Evolutionary conservation across 2,888 invertebrate genomes (phyloP).

Genomic region (Drosophila lutescens): DNA sequence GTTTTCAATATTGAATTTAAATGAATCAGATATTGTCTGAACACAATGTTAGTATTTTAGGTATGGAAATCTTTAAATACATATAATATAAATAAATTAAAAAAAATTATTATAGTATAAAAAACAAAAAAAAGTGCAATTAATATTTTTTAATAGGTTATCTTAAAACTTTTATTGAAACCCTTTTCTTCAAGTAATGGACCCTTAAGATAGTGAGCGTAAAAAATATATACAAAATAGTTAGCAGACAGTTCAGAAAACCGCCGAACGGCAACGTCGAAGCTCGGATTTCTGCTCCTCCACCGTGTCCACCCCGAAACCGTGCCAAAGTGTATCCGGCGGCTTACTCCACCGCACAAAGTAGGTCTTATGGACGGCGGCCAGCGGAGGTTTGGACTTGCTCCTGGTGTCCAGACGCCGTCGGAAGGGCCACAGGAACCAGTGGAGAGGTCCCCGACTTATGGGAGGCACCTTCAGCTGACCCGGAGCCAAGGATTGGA

Average conservation of each 20-base stretch:
- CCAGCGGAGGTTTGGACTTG: conserved; percentile 51
- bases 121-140: background rate
- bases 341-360: conserved; percentile 82
- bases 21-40: too few species aligned
- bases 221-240: conserved; percentile 46
- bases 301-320: conserved; percentile 59
- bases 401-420: conserved; percentile 46
- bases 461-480: background rate
- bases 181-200: conserved; percentile 10
- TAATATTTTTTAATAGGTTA: background rate
- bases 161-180: conserved; percentile 19
- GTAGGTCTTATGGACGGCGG: conserved; percentile 82
- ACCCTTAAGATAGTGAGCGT: conserved; percentile 1
- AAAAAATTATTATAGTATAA: too few species aligned
- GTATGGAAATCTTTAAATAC: too few species aligned
- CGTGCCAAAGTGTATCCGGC: conserved; percentile 67
- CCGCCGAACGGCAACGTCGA: conserved; percentile 78
- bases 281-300: conserved; percentile 43
- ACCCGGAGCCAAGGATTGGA: conserved; percentile 28
- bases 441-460: conserved; percentile 60
- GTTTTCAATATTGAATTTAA: background rate
- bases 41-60: too few species aligned
- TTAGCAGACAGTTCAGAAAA: conserved; percentile 57
- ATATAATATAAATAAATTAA: too few species aligned
- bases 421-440: conserved; percentile 75